Evolutionary conservation across 2,113 vertebrate genomes (phyloP).

Genomic region (Tachysurus fulvidraco): DNA sequence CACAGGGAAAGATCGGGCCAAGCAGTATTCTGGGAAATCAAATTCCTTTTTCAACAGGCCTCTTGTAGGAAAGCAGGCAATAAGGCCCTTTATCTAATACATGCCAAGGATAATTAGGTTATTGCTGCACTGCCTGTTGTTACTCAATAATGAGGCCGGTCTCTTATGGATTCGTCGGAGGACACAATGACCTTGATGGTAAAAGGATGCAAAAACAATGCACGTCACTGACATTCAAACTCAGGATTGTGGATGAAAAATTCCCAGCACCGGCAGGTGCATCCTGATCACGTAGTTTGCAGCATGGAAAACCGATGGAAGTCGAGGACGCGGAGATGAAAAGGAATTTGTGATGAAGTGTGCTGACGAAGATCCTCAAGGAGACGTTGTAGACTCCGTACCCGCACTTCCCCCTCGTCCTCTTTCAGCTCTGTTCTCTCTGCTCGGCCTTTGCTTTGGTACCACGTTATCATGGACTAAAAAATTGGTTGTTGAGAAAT

Average conservation of each 20-base stretch:
- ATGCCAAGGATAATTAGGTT: slow-evolving; percentile 64
- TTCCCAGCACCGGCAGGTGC: slow-evolving; percentile 48
- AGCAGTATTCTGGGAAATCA: slow-evolving; percentile 62
- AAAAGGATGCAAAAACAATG: slow-evolving; percentile 45
- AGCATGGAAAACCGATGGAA: slow-evolving; percentile 40
- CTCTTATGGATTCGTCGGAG: slow-evolving; percentile 60
- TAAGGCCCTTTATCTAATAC: slow-evolving; percentile 62
- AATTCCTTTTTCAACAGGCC: slow-evolving; percentile 61
- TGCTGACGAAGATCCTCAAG: slow-evolving; percentile 50
- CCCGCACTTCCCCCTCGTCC: slow-evolving; percentile 10
- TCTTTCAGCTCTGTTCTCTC: slow-evolving; percentile 17
- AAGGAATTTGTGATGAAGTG: slow-evolving; percentile 56
- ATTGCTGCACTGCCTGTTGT: slow-evolving; percentile 61
- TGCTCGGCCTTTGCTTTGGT: slow-evolving; percentile 13
- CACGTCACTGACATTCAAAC: slow-evolving; percentile 53
- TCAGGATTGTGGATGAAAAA: slow-evolving; percentile 30
- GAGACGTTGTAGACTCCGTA: slow-evolving; percentile 47
- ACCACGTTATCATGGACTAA: background rate
- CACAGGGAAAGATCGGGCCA: slow-evolving; percentile 50
- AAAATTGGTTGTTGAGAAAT: background rate
- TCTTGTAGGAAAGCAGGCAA: slow-evolving; percentile 59
- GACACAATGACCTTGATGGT: slow-evolving; percentile 58
- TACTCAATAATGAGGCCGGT: slow-evolving; percentile 61
- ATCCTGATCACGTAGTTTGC: slow-evolving; percentile 47
- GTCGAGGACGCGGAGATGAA: slow-evolving; percentile 49